Evolutionary conservation across 2,888 invertebrate genomes (phyloP).

Genomic region (Ischnura elegans): DNA sequence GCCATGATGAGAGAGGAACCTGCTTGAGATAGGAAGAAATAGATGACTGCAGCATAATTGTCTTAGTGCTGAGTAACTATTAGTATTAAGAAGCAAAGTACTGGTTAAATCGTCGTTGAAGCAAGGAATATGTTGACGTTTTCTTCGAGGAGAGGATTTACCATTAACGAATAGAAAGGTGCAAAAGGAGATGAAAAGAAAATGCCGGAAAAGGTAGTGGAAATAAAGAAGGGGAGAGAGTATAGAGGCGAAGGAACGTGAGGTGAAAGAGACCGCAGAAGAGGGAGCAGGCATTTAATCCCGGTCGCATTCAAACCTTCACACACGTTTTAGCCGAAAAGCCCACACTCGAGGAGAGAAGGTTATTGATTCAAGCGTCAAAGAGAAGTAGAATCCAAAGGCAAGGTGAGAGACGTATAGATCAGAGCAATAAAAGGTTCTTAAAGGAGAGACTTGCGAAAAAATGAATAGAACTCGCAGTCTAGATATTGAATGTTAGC

Average conservation of each 20-base stretch:
- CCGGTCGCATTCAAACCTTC: constrained; percentile 56
- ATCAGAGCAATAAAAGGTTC: too few species aligned
- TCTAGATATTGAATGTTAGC: too few species aligned
- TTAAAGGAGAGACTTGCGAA: too few species aligned
- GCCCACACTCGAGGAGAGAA: constrained; percentile 49
- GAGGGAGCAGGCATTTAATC: constrained; percentile 57
- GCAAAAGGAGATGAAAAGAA: neutral
- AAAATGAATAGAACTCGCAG: too few species aligned
- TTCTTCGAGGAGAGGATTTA: neutral
- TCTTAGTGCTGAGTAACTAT: too few species aligned
- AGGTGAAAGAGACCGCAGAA: neutral
- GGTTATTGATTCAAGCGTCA: constrained; percentile 63
- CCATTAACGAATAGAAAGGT: neutral
- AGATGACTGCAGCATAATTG: too few species aligned
- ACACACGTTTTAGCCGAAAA: constrained; percentile 63
- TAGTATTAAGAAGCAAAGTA: too few species aligned
- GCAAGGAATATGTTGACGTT: too few species aligned
- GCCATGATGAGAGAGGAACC: too few species aligned
- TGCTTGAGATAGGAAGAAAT: too few species aligned
- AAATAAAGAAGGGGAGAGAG: neutral
- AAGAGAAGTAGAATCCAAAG: constrained; percentile 22
- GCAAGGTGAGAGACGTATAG: neutral
- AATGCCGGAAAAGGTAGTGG: too few species aligned
- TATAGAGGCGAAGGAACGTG: neutral
- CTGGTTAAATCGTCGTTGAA: too few species aligned